A percentile compares a stretch with the other conserved stretches of the same genome.
phyloP scores from a whole-genome alignment of 1,140 invertebrate species.

The Diabrotica undecimpunctata region DNA sequence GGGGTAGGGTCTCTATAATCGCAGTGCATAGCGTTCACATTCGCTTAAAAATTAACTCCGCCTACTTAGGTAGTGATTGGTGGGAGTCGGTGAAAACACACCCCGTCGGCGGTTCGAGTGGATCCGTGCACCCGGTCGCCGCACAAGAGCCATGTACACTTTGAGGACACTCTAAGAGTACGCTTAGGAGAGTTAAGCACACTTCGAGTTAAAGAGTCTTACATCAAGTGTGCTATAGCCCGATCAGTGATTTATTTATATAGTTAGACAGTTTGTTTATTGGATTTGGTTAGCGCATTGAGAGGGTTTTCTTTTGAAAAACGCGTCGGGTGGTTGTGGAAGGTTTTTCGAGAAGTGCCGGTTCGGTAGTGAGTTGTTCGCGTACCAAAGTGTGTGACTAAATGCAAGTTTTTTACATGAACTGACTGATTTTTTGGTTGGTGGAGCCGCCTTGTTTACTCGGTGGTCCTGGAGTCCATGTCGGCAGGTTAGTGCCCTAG shows the following conservation, averaged over 20 bases:
- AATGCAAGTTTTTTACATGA: slow-evolving; percentile 25
- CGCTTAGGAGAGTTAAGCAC: slow-evolving; percentile 51
- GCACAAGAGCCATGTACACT: slow-evolving; percentile 48
- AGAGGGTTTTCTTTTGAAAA: slow-evolving; percentile 35
- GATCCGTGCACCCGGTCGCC: slow-evolving; percentile 42
- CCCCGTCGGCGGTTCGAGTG: slow-evolving; percentile 40
- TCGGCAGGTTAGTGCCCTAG: slow-evolving; percentile 37
- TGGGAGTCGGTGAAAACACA: slow-evolving; percentile 20
- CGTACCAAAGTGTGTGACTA: slow-evolving; percentile 8
- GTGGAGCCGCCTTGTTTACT: slow-evolving; percentile 24
- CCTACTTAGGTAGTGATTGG: slow-evolving; percentile 27
- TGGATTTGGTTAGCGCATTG: slow-evolving; percentile 48
- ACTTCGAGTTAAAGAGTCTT: slow-evolving; percentile 50
- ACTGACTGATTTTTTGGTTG: slow-evolving; percentile 19
- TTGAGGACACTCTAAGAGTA: slow-evolving; percentile 49
- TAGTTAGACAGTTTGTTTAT: slow-evolving; percentile 51
- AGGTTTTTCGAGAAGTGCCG: slow-evolving; percentile 7
- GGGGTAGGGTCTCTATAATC: neutral
- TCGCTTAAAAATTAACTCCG: neutral
- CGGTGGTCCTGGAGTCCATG: slow-evolving; percentile 45
- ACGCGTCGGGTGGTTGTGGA: slow-evolving; percentile 32
- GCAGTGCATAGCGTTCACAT: neutral
- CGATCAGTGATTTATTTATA: slow-evolving; percentile 51
- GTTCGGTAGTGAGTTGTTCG: neutral
- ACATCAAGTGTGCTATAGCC: slow-evolving; percentile 50